Percentiles rank a stretch among this genome's conserved stretches.
These are phyloP conservation scores for Tetramorium bicarinatum DNA, from an alignment of 2,888 invertebrate genomes.

Conservation along the genomic window DNA sequence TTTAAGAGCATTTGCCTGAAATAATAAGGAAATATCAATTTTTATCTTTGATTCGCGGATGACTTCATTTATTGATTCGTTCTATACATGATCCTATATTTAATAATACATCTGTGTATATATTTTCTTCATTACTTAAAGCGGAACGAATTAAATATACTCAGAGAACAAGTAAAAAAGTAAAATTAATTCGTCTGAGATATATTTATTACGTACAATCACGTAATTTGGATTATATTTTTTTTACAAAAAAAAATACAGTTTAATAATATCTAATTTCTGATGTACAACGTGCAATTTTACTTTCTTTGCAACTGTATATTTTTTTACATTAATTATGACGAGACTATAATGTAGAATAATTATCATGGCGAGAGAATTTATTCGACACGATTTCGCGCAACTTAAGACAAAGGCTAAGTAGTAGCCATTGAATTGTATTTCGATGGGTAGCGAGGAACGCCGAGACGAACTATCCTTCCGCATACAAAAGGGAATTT, in stretches of 20 bases:
- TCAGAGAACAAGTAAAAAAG: neutral
- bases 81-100: neutral
- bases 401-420: constrained; percentile 45
- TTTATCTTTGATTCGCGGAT: neutral
- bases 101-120: neutral
- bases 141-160: neutral
- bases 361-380: neutral
- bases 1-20: neutral
- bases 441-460: constrained; percentile 34
- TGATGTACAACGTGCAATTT: neutral
- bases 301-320: neutral
- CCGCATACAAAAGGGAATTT: constrained; percentile 35
- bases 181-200: neutral
- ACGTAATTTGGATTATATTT: neutral
- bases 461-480: constrained; percentile 35
- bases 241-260: neutral
- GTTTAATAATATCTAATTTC: neutral
- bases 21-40: constrained; percentile 8
- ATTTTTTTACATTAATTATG: neutral
- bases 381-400: constrained; percentile 25
- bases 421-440: constrained; percentile 42
- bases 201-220: constrained; percentile 8
- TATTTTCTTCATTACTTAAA: neutral
- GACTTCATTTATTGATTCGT: constrained; percentile 19
- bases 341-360: neutral